Base-by-base conservation (phyloP, 2,888 invertebrate genomes). In the Euphydryas editha region DNA sequence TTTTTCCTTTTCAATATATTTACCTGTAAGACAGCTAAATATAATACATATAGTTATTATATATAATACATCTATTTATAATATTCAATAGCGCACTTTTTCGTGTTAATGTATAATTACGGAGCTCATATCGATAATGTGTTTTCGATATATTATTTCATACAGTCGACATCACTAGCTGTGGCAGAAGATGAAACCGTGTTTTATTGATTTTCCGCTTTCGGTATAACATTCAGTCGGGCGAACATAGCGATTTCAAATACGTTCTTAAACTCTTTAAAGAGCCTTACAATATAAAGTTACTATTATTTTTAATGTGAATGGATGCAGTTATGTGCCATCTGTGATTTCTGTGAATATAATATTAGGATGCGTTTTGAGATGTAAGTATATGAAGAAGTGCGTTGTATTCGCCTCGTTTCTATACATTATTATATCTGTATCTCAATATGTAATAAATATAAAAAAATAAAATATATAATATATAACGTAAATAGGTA, bases 141-240 rank as follows among this genome's bases (percentile, higher is more conserved):
- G 4, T 11, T 18, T 0, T 64, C 58, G 58, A 59, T 36, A 30
- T 21, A 7, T n/a, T 17, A 36, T 49, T 11, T 54, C 36, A n/a
- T 36, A 36, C 54, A 2, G 8, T 20, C 49, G 11, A 49, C 63
- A 54, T 59, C 63, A 59, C 63, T 63, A 63, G 58, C 24, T 44
- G 58, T 64, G 58, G 51, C 63, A 49, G 58, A 51, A 58, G 51
- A 44, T 58, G 58, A 58, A 59, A 64, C 63, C 58, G 42, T 59
- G 63, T 59, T 64, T 51, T 64, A 64, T 64, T 36, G 63, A 64
- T 64, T 64, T 64, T 64, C 44, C 42, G 42, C 47, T 20, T 51
- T 42, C 58, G 58, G 30, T 39, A 51, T 58, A 58, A 58, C 44
- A 20, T 30, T 30, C 17, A 51, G 42, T 21, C 51, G 36, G 44